phyloP scores from a whole-genome alignment of 1,140 invertebrate species.

The Trachymyrmex septentrionalis region DNA sequence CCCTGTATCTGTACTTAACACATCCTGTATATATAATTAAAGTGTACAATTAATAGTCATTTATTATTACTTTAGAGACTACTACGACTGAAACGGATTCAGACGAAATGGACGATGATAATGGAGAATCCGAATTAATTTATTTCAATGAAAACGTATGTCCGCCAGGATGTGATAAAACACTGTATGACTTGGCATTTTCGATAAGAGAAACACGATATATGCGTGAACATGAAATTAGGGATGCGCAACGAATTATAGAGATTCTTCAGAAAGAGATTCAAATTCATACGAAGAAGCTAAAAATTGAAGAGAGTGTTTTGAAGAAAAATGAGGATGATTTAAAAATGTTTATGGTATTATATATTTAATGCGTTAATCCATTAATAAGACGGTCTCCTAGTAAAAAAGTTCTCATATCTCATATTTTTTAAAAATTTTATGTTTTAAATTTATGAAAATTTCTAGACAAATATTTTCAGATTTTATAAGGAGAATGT shows the following conservation, averaged over 20 bases:
- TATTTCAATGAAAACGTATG: conserved; percentile 92
- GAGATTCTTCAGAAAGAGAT: conserved; percentile 84
- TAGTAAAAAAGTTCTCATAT: too few species aligned
- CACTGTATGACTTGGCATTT: conserved; percentile 90
- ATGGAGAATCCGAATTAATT: conserved; percentile 88
- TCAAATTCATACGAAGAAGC: conserved; percentile 78
- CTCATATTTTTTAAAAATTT: too few species aligned
- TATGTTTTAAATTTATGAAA: too few species aligned
- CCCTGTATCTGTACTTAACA: not conserved
- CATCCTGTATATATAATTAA: not conserved
- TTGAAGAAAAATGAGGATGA: conserved; percentile 78
- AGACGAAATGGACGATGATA: conserved; percentile 88
- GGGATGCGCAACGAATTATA: conserved; percentile 83
- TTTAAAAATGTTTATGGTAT: conserved; percentile 83
- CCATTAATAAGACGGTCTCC: too few species aligned
- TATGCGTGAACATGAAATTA: conserved; percentile 83
- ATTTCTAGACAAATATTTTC: too few species aligned
- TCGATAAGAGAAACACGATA: conserved; percentile 88
- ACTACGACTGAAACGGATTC: conserved; percentile 86
- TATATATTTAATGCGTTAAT: conserved; percentile 7
- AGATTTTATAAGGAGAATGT: too few species aligned
- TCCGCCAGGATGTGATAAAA: conserved; percentile 91
- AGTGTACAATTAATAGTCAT: conserved; percentile 2
- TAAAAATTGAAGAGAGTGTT: conserved; percentile 78
- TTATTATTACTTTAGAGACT: conserved; percentile 76